A percentile compares a stretch with the other conserved stretches of the same genome.
Conservation (phyloP, 2,888 invertebrate species). For the Globia sparganii region DNA sequence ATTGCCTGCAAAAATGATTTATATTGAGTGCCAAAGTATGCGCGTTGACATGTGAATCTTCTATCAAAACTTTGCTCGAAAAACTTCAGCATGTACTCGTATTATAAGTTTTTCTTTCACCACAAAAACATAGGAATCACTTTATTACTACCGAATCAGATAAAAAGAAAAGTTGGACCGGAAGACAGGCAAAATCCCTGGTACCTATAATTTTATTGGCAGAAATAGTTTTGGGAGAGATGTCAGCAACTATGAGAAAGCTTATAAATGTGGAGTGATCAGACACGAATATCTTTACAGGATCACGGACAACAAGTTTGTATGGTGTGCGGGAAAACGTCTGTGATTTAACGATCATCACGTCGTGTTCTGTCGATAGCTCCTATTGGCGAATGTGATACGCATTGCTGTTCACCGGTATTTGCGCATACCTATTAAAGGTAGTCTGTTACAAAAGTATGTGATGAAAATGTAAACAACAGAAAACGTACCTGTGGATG, state of each 20-base stretch:
- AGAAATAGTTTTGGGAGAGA: constrained; percentile 9
- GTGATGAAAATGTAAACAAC: neutral
- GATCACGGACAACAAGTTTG: neutral
- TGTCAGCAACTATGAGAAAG: constrained; percentile 5
- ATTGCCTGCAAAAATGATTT: constrained; percentile 35
- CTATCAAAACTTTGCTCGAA: neutral
- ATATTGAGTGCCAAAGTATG: constrained; percentile 22
- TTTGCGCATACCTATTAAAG: no score
- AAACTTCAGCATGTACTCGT: neutral
- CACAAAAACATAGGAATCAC: constrained; percentile 13
- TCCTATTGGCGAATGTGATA: neutral
- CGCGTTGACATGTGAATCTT: neutral
- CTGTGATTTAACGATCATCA: neutral
- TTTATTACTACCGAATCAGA: constrained; percentile 23
- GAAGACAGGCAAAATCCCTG: constrained; percentile 7
- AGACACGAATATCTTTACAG: neutral
- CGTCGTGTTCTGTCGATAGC: neutral
- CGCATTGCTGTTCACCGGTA: neutral
- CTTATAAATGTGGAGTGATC: constrained; percentile 19
- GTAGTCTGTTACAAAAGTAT: neutral
- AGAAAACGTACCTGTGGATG: neutral
- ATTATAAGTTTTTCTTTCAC: neutral
- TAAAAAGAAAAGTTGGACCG: constrained; percentile 28
- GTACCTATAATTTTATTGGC: constrained; percentile 43
- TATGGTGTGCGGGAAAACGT: neutral